phyloP scores from a whole-genome alignment of 2,113 vertebrate genomes.

The Malurus elegans region DNA sequence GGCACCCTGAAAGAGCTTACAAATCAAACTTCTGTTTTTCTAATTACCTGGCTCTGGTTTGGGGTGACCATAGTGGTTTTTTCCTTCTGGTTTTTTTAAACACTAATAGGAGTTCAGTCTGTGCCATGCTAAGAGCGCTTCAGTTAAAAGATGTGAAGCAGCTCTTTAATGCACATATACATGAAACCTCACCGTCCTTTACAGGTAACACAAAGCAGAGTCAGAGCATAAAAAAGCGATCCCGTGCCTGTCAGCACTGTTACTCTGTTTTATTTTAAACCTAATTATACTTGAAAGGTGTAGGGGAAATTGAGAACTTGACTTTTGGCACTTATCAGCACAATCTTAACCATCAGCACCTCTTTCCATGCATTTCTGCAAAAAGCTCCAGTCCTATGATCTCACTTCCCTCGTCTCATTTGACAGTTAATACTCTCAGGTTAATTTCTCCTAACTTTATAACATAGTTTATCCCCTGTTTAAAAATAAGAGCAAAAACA shows the following conservation, averaged over 20 bases:
- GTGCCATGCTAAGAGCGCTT: neutral
- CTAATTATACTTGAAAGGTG: neutral
- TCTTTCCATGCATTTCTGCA: neutral
- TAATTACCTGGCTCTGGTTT: neutral
- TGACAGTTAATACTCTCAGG: neutral
- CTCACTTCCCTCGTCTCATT: neutral
- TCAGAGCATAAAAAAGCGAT: neutral
- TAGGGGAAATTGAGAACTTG: neutral
- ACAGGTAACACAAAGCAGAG: neutral
- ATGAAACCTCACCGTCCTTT: neutral
- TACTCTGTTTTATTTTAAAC: conserved; percentile 23
- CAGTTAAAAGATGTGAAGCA: neutral
- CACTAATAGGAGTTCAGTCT: neutral
- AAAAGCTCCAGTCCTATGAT: neutral
- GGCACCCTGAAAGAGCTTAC: neutral
- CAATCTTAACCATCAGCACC: conserved; percentile 5
- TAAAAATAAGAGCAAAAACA: neutral
- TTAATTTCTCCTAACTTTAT: neutral
- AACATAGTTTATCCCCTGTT: neutral
- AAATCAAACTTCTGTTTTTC: neutral
- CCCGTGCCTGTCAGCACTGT: neutral
- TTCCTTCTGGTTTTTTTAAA: neutral
- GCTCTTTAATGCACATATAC: neutral
- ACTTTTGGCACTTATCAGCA: neutral
- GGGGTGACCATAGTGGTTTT: neutral